Base-by-base conservation (phyloP, 2,797 vertebrate species). In the Acanthis flammea region DNA sequence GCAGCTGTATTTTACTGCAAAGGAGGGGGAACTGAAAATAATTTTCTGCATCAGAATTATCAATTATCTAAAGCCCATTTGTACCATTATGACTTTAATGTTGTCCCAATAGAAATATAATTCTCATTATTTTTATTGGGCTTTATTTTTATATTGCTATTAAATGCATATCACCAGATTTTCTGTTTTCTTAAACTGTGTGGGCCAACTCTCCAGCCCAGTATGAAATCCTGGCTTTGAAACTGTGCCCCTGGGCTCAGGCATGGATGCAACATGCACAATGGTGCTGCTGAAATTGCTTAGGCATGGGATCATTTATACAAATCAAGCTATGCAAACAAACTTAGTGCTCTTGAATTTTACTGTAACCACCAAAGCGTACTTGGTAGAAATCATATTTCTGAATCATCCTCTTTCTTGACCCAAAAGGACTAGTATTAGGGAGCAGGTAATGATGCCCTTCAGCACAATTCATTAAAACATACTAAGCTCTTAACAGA, bases 101-200 rank as follows among this genome's bases (percentile, higher is more conserved):
- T 88, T 88, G 62, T 96, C 92, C 85, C 95, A 92, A 51, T 25
- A 94, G 94, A 97, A 91, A 94, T 91, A 94, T 96, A 96, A 97
- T 88, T 94, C 85, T 94, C 82, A 91, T 96, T 94, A 95, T 96
- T 96, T 96, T 94, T 96, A 96, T 94, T 94, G 78, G 60, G 76
- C 37, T 97, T 96, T 96, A 95, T 92, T 96, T 94, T 97, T 94
- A 94, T 88, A 94, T 88, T 96, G 91, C 74, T 94, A 79, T 95
- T 96, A 95, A 92, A 91, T 70, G 94, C 53, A 50, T 84, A 86
- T 75, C 45, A 1, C 79, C 92, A 96, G 67, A 90, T 84, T 95
- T 85, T 91, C 62, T 91, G 90, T 94, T 94, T 95, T 92, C 91
- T 91, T 94, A 81, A 96, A 94, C 62, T 88, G n/a, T 15, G 19